Conservation (phyloP, 2,797 vertebrate species). For the Tragelaphus oryx region DNA sequence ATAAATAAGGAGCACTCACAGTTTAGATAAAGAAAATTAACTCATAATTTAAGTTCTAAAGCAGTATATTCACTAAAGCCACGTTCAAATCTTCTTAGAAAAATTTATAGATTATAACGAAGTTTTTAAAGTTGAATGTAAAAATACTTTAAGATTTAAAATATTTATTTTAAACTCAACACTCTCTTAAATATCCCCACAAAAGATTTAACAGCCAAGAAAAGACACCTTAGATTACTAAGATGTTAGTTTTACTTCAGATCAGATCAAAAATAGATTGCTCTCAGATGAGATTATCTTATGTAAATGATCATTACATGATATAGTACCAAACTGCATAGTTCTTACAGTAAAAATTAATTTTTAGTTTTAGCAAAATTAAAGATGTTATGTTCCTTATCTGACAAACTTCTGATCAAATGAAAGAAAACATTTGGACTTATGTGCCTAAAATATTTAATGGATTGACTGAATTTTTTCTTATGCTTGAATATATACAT, state of each 20-base stretch:
- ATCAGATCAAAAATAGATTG: constrained; percentile 4
- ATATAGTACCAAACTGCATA: background rate
- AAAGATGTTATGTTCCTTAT: background rate
- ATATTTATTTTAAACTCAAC: constrained; percentile 1
- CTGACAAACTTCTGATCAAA: constrained; percentile 33
- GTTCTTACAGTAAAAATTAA: constrained; percentile 42
- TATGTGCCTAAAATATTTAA: constrained; percentile 24
- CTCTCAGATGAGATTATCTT: constrained; percentile 3
- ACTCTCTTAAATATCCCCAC: constrained; percentile 9
- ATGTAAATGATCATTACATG: background rate
- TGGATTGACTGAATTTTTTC: background rate
- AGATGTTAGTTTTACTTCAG: constrained; percentile 13
- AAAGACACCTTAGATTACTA: background rate
- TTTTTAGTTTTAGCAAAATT: constrained; percentile 51
- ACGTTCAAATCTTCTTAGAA: constrained; percentile 15
- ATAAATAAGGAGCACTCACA: constrained; percentile 24
- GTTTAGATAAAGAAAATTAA: constrained; percentile 37
- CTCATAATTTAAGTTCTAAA: constrained; percentile 41
- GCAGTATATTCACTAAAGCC: constrained; percentile 40
- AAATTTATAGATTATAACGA: constrained; percentile 42
- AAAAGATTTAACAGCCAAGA: constrained; percentile 32
- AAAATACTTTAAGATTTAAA: constrained; percentile 42
- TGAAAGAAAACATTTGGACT: background rate
- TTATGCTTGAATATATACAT: background rate
- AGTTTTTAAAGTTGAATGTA: constrained; percentile 44